Percentiles rank a stretch among this genome's conserved stretches.
phyloP scores from a whole-genome alignment of 2,888 invertebrate species.

The Villa cingulata region DNA sequence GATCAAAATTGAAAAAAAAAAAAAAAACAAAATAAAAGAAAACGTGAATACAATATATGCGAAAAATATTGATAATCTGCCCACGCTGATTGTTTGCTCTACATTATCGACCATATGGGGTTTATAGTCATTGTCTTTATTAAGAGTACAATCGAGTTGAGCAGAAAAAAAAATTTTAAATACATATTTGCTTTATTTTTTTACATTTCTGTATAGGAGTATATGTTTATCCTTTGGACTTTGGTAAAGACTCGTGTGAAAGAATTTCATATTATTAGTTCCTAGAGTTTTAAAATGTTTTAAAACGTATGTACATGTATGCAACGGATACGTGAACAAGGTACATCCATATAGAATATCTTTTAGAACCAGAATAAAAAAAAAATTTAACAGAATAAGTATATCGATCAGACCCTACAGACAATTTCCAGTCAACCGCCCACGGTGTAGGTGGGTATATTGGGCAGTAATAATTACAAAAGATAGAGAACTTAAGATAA shows the following conservation, averaged over 20 bases:
- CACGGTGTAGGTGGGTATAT: constrained; percentile 15
- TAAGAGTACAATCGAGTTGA: not conserved
- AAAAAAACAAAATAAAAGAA: not conserved
- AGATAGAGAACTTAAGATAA: constrained; percentile 11
- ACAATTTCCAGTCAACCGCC: constrained; percentile 13
- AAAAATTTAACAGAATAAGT: too few species aligned
- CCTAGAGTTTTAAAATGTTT: too few species aligned
- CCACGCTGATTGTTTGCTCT: constrained; percentile 1
- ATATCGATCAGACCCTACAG: constrained; percentile 9
- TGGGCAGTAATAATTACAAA: constrained; percentile 16
- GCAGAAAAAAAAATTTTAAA: not conserved
- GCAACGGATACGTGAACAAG: too few species aligned
- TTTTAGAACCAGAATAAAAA: too few species aligned
- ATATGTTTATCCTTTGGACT: not conserved
- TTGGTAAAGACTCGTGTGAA: not conserved
- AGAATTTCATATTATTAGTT: too few species aligned
- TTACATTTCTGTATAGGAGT: not conserved
- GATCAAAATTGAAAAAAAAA: not conserved
- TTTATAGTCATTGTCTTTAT: constrained; percentile 2
- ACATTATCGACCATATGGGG: constrained; percentile 1
- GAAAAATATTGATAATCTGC: too few species aligned
- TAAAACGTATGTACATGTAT: too few species aligned
- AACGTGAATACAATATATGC: not conserved
- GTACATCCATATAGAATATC: too few species aligned
- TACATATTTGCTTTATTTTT: not conserved